Base-by-base conservation (phyloP, 2,113 vertebrate species). In the Pachyramphus minor region DNA sequence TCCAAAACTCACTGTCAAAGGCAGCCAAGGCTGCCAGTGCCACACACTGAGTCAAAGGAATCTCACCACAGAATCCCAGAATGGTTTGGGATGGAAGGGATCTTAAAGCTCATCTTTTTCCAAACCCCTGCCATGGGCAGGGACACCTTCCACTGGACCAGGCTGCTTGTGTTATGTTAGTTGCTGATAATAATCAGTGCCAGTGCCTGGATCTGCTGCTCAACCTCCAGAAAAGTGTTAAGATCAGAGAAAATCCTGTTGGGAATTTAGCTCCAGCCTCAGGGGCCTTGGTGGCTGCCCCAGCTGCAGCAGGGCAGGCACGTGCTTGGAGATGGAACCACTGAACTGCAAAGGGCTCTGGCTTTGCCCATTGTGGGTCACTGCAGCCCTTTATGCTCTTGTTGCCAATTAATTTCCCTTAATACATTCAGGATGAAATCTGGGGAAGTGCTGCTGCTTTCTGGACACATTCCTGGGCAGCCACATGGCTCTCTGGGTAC, bases 251-350 rank as follows among this genome's bases (percentile, higher is more conserved):
- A 67, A 56, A 82, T 42, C 41, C 49, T 7, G 4, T 0, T 35
- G 72, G 55, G 52, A 62, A 19, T 2, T 28, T 9, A 66, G 21
- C 49, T 24, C 8, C 37, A 21, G 55, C 15, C 35, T 7, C 0
- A 2, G n/a, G 41, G 25, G 44, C n/a, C 3, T 1, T 3, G 22
- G 30, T 14, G 49, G 23, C 42, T 50, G 5, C 25, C 4, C 35
- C 16, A 37, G 58, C 23, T 35, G 69, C 58, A 21, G 71, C 90
- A 53, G 76, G 12, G 1, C 44, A 1, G 21, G 4, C 14, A 3
- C 1, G 1, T 2, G 5, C 30, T 49, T 41, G 4, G 1, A 10
- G 64, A 6, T 9, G 28, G 24, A 60, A 3, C 12, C 59, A 4
- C 30, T 15, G 72, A 33, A 11, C n/a, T 39, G 52, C 73, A 11